phyloP scores from a whole-genome alignment of 2,797 vertebrate genomes.

The Phataginus tetradactyla region DNA sequence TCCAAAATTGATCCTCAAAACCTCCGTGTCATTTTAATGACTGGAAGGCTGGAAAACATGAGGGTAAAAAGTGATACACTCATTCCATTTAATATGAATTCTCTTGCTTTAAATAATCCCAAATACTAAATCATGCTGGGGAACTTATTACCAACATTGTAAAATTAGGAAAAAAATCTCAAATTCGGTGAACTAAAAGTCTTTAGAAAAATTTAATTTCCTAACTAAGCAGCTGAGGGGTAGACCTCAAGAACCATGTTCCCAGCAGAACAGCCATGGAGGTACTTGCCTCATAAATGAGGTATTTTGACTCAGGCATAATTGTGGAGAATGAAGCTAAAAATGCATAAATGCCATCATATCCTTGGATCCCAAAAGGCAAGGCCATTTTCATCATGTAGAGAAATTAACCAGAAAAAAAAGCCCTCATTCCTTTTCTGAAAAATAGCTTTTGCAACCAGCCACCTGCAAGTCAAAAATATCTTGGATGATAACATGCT shows the following conservation, averaged over 20 bases:
- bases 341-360: background rate
- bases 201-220: slow-evolving; percentile 20
- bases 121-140: background rate
- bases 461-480: background rate
- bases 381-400: background rate
- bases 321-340: background rate
- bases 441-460: background rate
- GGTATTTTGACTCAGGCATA: background rate
- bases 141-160: background rate
- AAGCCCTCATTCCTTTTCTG: background rate
- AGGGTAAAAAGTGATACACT: background rate
- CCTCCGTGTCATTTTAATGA: background rate
- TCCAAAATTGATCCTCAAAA: background rate
- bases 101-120: slow-evolving; percentile 22
- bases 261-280: background rate
- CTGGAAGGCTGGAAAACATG: background rate
- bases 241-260: rapidly evolving
- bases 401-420: background rate
- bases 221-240: background rate
- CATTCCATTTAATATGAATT: background rate
- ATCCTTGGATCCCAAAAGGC: background rate
- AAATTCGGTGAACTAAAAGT: background rate
- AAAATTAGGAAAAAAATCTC: background rate
- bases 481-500: background rate
- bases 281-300: background rate